These are phyloP conservation scores for Agapostemon virescens DNA, from an alignment of 2,888 invertebrate species.

Conservation along the genomic window DNA sequence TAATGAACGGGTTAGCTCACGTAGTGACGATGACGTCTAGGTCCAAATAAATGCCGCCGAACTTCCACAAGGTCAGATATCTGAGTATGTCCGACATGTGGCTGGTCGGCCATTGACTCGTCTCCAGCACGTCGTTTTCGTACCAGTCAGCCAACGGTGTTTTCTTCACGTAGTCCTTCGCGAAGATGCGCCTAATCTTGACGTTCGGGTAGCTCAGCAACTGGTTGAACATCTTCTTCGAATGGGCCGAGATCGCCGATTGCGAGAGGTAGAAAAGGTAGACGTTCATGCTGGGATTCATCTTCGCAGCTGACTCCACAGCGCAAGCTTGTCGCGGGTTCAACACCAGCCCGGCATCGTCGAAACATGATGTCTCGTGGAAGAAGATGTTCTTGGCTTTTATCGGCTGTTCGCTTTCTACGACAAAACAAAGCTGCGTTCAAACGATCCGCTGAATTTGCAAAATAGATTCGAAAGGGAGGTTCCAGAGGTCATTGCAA, in stretches of 20 bases:
- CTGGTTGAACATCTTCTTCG: constrained; percentile 74
- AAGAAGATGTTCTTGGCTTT: constrained; percentile 84
- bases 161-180: constrained; percentile 81
- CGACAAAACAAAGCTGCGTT: background rate
- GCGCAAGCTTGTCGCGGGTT: constrained; percentile 85
- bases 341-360: constrained; percentile 79
- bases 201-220: constrained; percentile 82
- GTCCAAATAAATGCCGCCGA: constrained; percentile 89
- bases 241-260: constrained; percentile 71
- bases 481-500: too few relatives aligned
- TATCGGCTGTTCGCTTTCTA: constrained; percentile 67
- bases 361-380: constrained; percentile 85
- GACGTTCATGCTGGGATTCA: constrained; percentile 83
- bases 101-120: constrained; percentile 82
- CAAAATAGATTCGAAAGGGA: too few relatives aligned
- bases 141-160: constrained; percentile 84
- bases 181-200: constrained; percentile 81
- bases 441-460: background rate
- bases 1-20: constrained; percentile 68
- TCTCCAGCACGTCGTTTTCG: constrained; percentile 80
- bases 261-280: constrained; percentile 83
- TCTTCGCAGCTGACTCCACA: constrained; percentile 85
- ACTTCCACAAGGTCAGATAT: constrained; percentile 87
- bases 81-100: constrained; percentile 86
- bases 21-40: constrained; percentile 86